A percentile compares a stretch with the other conserved stretches of the same genome.
phyloP scores from a whole-genome alignment of 1,140 invertebrate genomes.

The Eciton burchellii region DNA sequence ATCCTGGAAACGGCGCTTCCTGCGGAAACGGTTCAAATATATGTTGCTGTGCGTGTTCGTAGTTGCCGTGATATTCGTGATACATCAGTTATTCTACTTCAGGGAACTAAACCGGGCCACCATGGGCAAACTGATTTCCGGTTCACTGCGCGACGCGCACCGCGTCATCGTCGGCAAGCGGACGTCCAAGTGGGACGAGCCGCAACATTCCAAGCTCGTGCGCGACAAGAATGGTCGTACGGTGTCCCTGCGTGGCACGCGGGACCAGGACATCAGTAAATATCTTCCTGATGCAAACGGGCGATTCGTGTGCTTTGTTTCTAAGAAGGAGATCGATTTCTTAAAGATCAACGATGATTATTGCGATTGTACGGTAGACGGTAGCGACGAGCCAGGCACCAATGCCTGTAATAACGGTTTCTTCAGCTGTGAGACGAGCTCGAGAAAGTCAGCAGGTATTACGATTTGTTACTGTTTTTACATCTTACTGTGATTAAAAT shows the following conservation, averaged over 20 bases:
- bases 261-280: conserved; percentile 74
- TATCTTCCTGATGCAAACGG: conserved; percentile 80
- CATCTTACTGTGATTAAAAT: conserved; percentile 18
- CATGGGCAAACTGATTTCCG: conserved; percentile 64
- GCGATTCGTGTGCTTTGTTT: conserved; percentile 83
- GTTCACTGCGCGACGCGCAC: conserved; percentile 47
- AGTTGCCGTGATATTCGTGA: conserved; percentile 60
- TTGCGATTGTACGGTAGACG: conserved; percentile 94
- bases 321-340: conserved; percentile 85
- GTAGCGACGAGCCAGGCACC: conserved; percentile 96
- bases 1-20: conserved; percentile 63
- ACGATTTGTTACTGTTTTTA: conserved; percentile 4
- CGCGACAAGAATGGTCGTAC: conserved; percentile 67
- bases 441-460: conserved; percentile 63
- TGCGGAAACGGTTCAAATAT: conserved; percentile 57
- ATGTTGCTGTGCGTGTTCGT: conserved; percentile 60
- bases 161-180: conserved; percentile 28
- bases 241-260: conserved; percentile 76
- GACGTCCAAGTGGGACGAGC: conserved; percentile 65
- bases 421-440: conserved; percentile 90
- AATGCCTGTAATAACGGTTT: conserved; percentile 93
- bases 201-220: conserved; percentile 69
- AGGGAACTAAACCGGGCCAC: conserved; percentile 61
- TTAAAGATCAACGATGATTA: conserved; percentile 96
- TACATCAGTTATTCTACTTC: conserved; percentile 65